Evolutionary conservation across 2,888 invertebrate genomes (phyloP), one percentile per base, ranked within the genome.

Genomic region (Cotesia congregata): DNA sequence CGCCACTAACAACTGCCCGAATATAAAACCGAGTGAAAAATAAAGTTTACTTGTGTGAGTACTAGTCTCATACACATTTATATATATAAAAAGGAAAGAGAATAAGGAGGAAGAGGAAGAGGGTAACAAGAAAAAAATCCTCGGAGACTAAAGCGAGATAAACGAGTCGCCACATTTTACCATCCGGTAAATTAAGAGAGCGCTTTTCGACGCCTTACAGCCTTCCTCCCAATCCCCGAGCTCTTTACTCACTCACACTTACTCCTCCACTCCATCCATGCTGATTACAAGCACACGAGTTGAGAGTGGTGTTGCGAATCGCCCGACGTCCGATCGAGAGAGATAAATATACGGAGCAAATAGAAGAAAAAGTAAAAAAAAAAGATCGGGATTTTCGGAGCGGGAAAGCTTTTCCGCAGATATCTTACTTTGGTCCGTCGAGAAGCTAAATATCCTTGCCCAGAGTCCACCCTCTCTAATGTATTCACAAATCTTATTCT

Each of bases 401-500:
- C 67, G 69, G 30, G 30, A 30, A 30, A 72, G 76, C 59, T 62
- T 75, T 83, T 84, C 80, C 80, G 40, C 69, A 75, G 81, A 82
- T 68, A 78, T 78, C 70, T 75, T 76, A 82, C 80, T 82, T 3
- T 80, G 81, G 80, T 78, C 61, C 67, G 75, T 40, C 61, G 64
- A 59, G 30, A 30, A 30, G 67, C 65, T 40, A 77, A 72, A 40
- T 60, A 70, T 77, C 62, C 65, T 74, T 79, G 79, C 81, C 77
- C 76, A 61, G 76, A 67, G 74, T 80, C 78, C 79, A 74, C 81
- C 79, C 81, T 77, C 80, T 86, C 86, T 88, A 88, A 88, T 88
- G 88, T 88, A 88, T 88, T 88, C 88, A 88, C 88, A 88, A 88
- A 88, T 88, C 88, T 88, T 88, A 85, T 86, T 87, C 86, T 82